phyloP scores from a whole-genome alignment of 2,113 vertebrate genomes.

The Prionailurus bengalensis region DNA sequence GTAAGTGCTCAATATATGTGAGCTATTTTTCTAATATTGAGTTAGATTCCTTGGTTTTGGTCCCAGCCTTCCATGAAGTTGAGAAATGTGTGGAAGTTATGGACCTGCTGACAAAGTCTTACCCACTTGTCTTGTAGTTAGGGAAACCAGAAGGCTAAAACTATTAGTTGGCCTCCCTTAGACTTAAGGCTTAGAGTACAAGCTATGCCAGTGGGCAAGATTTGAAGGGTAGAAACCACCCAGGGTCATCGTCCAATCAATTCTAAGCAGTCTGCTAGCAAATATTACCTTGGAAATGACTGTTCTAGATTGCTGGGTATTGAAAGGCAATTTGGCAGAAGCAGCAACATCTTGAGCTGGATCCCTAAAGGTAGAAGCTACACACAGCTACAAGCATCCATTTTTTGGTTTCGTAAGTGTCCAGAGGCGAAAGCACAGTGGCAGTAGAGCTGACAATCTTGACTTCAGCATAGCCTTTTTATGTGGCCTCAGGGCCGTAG shows the following conservation, averaged over 20 bases:
- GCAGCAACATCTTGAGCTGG: background rate
- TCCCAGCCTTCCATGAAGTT: background rate
- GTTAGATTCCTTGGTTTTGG: background rate
- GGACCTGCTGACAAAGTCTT: background rate
- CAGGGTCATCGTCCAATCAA: background rate
- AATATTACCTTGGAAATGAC: constrained; percentile 12
- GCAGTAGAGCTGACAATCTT: background rate
- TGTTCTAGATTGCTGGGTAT: background rate
- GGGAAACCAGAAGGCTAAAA: constrained; percentile 6
- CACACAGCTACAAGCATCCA: background rate
- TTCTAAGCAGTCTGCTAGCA: background rate
- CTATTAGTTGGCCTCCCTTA: background rate
- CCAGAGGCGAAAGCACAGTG: background rate
- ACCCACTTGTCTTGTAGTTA: background rate
- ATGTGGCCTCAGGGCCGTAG: background rate
- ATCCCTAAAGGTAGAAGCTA: background rate
- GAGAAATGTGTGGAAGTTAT: background rate
- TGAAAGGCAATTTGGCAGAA: background rate
- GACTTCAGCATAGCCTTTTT: background rate
- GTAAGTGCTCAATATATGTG: background rate
- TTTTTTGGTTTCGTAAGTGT: background rate
- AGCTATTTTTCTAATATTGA: background rate
- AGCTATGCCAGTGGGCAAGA: background rate
- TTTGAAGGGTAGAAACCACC: background rate
- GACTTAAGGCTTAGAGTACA: background rate